A percentile compares a stretch with the other conserved stretches of the same genome.
Evolutionary conservation across 2,113 vertebrate species (phyloP).

Genomic region (Pongo abelii): DNA sequence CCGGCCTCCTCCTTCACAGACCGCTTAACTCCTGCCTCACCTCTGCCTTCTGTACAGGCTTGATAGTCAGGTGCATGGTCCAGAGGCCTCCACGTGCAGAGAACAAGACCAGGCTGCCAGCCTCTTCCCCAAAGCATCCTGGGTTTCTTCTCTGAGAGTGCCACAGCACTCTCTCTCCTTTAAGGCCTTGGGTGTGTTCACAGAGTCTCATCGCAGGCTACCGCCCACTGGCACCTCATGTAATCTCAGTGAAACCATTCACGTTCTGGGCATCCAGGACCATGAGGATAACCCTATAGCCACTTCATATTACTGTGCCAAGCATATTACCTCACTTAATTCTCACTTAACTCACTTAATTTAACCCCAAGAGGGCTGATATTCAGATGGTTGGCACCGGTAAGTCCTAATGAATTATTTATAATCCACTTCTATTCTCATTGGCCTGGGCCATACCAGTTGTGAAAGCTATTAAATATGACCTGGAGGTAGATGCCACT

Average conservation of each 20-base stretch:
- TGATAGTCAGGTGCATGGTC: neutral
- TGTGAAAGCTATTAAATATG: neutral
- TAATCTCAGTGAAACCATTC: neutral
- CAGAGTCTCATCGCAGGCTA: neutral
- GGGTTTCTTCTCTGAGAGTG: neutral
- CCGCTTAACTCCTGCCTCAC: no score
- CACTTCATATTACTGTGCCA: neutral
- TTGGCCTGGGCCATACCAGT: neutral
- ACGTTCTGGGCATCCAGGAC: neutral
- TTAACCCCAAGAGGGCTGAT: neutral
- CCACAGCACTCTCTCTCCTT: neutral
- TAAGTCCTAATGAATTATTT: neutral
- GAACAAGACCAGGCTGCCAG: neutral
- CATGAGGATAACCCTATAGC: no score
- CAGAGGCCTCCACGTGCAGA: neutral
- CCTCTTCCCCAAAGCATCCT: neutral
- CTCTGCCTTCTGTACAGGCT: fast-evolving
- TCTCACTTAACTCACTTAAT: neutral
- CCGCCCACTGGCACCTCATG: neutral
- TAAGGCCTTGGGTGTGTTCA: neutral
- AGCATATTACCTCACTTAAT: neutral
- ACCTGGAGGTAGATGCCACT: neutral
- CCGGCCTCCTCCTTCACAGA: neutral
- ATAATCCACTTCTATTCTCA: neutral
- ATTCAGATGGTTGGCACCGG: neutral